Base-by-base conservation (phyloP, 2,888 invertebrate genomes). In the Caenorhabditis auriculariae region DNA sequence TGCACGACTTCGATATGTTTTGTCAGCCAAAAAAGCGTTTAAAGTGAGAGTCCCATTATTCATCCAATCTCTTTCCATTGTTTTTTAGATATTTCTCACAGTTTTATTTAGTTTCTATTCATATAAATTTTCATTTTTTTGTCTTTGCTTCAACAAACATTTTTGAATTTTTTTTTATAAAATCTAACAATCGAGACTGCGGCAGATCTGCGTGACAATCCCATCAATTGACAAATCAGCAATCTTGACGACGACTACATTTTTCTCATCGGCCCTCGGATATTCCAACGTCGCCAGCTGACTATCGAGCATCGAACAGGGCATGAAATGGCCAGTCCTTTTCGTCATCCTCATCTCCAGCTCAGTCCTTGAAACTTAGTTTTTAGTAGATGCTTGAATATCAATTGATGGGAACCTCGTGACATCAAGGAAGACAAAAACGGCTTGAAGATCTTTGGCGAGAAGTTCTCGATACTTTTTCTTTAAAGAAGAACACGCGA, bases 311-410 rank as follows among this genome's bases (percentile, higher is more conserved):
- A 61, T 38, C 6, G 9, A 29, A 2, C 54, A 28, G 7, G 56
- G 38, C 61, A 61, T 61, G 45, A 61, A 61, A 26, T 61, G 61
- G 21, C 54, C 57, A 2, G 54, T 41, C 21, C 61, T 49, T 2
- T 35, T 29, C 4, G 28, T 26, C 9, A 61, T 43, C 9, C 61
- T 53, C 37, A 46, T 41, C 19, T 50, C 43, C 41, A 61, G 57
- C 41, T 51, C 45, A 12, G 9, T n/a, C n/a, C 35, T 32, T 9
- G 9, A 32, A 32, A n/a, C 9, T 32, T 32, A 12, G 9, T 9
- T 32, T 32, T 32, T n/a, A n/a, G 9, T 12, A 32, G n/a, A 32
- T 12, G 9, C 35, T n/a, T 32, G n/a, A 32, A n/a, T 32, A 12
- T 32, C 35, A 32, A 32, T 12, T n/a, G n/a, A n/a, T n/a, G n/a